Percentiles rank a stretch among this genome's conserved stretches.
phyloP scores from a whole-genome alignment of 2,797 vertebrate genomes.

The Coilia nasus region DNA sequence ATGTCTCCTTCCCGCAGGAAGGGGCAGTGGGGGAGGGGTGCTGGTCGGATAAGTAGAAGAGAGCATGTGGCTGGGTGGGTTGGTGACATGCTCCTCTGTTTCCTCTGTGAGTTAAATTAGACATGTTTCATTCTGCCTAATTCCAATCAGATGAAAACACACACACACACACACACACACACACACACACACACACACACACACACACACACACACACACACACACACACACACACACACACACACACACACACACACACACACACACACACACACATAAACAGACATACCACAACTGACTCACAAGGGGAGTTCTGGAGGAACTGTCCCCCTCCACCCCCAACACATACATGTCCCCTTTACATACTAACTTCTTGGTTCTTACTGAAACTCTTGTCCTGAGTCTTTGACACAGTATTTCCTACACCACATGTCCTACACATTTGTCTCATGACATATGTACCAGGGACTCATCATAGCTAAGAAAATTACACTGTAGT shows the following conservation, averaged over 20 bases:
- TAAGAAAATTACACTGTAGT: not conserved
- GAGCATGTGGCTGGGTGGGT: not conserved
- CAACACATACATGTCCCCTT: not conserved
- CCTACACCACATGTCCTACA: not conserved
- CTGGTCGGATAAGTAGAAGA: not conserved
- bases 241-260: conserved; percentile 1
- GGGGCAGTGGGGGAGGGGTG: not conserved
- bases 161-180: not conserved
- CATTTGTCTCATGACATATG: not conserved
- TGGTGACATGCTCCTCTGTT: not conserved
- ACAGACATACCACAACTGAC: conserved; percentile 9
- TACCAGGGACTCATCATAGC: not conserved
- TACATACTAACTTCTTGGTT: not conserved
- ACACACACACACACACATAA: conserved; percentile 19
- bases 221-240: conserved; percentile 8
- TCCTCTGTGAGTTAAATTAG: conserved; percentile 7
- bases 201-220: conserved; percentile 16
- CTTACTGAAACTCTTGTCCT: not conserved
- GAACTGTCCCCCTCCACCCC: not conserved
- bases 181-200: conserved; percentile 18
- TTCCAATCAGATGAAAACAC: conserved; percentile 10
- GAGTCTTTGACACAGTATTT: not conserved
- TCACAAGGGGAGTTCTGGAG: conserved; percentile 22
- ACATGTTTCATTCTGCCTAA: not conserved
- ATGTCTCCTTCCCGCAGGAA: conserved; percentile 6